Base-by-base conservation (phyloP, 2,797 vertebrate species). In the Ceyx erithaca region DNA sequence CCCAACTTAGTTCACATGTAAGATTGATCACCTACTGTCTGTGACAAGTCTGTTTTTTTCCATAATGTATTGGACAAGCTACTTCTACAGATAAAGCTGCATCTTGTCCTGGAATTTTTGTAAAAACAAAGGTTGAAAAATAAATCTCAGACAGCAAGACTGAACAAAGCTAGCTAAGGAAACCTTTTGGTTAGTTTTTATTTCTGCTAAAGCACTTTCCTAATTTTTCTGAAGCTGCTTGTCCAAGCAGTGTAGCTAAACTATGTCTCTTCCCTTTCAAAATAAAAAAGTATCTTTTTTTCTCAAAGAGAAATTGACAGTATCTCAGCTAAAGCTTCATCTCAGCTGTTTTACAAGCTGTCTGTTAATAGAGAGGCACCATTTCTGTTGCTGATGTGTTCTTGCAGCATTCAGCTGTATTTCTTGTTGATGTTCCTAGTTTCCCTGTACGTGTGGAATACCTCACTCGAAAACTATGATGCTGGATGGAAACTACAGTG, bases 401-500 rank as follows among this genome's bases (percentile, higher is more conserved):
- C 25, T 92, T 63, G 28, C 66, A 90, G 23, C 41, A 16, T 31
- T 94, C 81, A 81, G 28, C 21, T 41, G 0, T 78, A 41, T 89
- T 95, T 78, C 52, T 96, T 89, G n/a, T 90, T 92, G 91, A 25
- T 89, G 63, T 79, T 96, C 95, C 80, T 96, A 99, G 96, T 97
- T 98, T 25, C 97, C 98, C 0, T 99, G 99, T 92, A 97, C 97
- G 1, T 99, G 99, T 89, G 98, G 98, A 94, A 98, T 99, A 95
- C 97, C 98, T 92, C 98, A 98, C 57, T 96, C 98, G 1, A 98
- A 98, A 97, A 98, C 98, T 88, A 98, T 99, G 98, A 98, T 98
- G 98, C 94, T 99, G 90, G 98, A 99, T 57, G 98, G 98, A 84
- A 98, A 98, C 19, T 99, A 97, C 97, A 98, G 98, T 31, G 99